Evolutionary conservation across 2,888 invertebrate genomes (phyloP), one percentile per base, ranked within the genome.

Genomic region (Dermolepida albohirtum): DNA sequence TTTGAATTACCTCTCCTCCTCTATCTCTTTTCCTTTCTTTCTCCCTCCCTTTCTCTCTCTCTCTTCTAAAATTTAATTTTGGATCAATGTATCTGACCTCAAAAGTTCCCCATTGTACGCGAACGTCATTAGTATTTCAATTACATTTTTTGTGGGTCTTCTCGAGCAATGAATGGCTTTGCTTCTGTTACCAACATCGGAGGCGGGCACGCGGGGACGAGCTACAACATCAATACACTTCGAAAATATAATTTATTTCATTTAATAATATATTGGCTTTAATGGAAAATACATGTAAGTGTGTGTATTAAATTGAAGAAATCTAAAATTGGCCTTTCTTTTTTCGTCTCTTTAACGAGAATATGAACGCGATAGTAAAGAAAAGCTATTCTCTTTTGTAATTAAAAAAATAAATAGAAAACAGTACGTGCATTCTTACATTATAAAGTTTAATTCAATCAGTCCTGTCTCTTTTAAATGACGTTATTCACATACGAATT

Each of bases 41-140:
- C 4, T 49, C 2, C 47, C 5, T 17, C 29, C 11, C 22, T 14
- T 10, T 34, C 47, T 41, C 34, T 27, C 8, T 17, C 16, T 10
- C 17, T 49, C 47, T 47, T 27, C 47, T 47, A 62, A 62, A 62
- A 62, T 62, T 62, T 62, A 62, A 62, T 62, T 62, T 62, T 12
- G 59, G 34, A 47, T 62, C 47, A 62, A 62, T 62, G 29, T 47
- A 62, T 14, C 47, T 62, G 59, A 47, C 59, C 59, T 62, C 47
- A 62, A 62, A 57, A 62, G 16, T 62, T 47, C 14, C 43, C 59
- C 47, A 62, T 62, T 62, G 59, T 62, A 16, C 17, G 34, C 29
- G 59, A 62, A 62, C 44, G 59, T 44, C 44, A 62, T 62, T 62
- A 62, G 59, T 62, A 62, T 62, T 62, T 62, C 59, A 62, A 62